phyloP scores from a whole-genome alignment of 2,113 vertebrate species.

The Meriones unguiculatus region DNA sequence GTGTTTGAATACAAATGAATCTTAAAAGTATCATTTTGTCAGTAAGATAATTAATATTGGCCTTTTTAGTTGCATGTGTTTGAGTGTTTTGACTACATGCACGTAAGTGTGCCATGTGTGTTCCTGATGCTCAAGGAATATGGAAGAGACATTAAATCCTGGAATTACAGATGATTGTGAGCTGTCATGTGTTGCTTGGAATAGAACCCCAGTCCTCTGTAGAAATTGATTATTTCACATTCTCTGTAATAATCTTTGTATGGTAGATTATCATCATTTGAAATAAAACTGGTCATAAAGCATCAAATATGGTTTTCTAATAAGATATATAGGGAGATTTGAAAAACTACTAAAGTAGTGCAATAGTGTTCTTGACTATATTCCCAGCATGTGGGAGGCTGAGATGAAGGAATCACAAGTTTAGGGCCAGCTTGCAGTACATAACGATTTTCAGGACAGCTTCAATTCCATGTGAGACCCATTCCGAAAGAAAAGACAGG shows the following conservation, averaged over 20 bases:
- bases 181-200: not conserved
- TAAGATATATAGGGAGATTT: not conserved
- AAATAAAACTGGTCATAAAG: conserved; percentile 39
- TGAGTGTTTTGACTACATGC: not conserved
- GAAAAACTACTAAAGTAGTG: not conserved
- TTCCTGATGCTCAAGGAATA: not conserved
- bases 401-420: not conserved
- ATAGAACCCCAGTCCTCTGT: not conserved
- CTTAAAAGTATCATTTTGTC: conserved; percentile 48
- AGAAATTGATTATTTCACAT: not conserved
- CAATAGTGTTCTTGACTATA: not conserved
- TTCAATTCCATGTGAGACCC: not conserved
- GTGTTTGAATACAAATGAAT: conserved; percentile 21
- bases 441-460: not conserved
- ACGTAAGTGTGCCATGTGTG: not conserved
- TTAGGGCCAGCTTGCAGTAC: not conserved
- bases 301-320: not conserved
- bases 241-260: conserved; percentile 19
- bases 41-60: conserved; percentile 24
- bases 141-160: not conserved
- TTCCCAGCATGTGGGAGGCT: not conserved
- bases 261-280: not conserved
- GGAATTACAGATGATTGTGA: not conserved
- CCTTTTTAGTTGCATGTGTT: not conserved
- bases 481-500: not conserved